Conservation (phyloP, 2,797 vertebrate species). For the Lagorchestes hirsutus region DNA sequence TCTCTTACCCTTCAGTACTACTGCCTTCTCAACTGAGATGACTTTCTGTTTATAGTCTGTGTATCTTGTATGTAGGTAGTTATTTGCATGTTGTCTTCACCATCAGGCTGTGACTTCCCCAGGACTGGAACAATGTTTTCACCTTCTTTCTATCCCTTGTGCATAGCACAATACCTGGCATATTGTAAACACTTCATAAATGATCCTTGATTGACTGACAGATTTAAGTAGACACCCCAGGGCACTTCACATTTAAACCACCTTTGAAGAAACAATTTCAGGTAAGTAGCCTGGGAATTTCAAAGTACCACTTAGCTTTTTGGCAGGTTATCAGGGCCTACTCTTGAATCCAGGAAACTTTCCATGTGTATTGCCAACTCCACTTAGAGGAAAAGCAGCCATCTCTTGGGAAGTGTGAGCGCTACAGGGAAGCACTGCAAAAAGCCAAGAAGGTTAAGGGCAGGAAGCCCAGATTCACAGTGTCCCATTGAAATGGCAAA, state of each 20-base stretch:
- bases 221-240: not conserved
- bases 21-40: not conserved
- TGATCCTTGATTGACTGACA: not conserved
- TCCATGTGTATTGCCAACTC: not conserved
- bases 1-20: not conserved
- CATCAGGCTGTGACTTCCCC: not conserved
- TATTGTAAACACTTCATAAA: not conserved
- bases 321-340: not conserved
- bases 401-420: not conserved
- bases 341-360: not conserved
- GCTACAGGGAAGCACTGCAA: not conserved
- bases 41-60: not conserved
- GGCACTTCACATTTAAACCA: not conserved
- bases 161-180: not conserved
- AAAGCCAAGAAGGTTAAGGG: not conserved
- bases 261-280: not conserved
- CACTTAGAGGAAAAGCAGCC: not conserved
- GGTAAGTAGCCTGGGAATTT: not conserved
- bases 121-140: not conserved
- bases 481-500: not conserved
- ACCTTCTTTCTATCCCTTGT: not conserved
- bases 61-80: not conserved
- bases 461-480: not conserved
- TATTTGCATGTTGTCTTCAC: not conserved
- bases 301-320: not conserved